Base-by-base conservation (phyloP, 1,140 invertebrate species). In the Aphelinus certus region DNA sequence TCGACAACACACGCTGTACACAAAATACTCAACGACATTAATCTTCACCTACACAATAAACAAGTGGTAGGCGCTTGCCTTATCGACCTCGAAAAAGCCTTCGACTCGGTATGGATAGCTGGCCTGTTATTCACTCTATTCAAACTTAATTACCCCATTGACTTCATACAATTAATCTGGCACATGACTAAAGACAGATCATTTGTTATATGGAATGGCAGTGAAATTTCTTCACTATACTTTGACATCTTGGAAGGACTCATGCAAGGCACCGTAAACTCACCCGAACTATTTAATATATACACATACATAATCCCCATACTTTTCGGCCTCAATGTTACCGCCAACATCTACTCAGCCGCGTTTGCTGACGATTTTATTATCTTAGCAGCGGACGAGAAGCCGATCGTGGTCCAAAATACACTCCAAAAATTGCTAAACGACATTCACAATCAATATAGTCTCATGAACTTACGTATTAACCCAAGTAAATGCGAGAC, bases 321-420 rank as follows among this genome's bases (percentile, higher is more conserved):
- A 7, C 48, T 71, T 6, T 56, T 47, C 9, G 45, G 55, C 10
- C 43, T 57, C 2, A 68, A 68, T 45, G 10, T 0, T 6, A n/a
- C 26, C n/a, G 3, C 49, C 1, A 71, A 58, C 45, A n/a, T n/a
- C n/a, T n/a, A n/a, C n/a, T n/a, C n/a, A n/a, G n/a, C n/a, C n/a
- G n/a, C n/a, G n/a, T n/a, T 78, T 42, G 78, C 78, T 0, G 77
- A 78, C 55, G 73, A 81, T 43, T 55, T 76, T 0, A 67, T 78
- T 1, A 43, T 76, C 0, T 69, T 73, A 45, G 7, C 6, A 1
- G 65, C 46, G 4, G 67, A 65, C 7, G 69, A 68, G 0, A 72
- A 75, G 42, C 5, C 62, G 66, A 47, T 55, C 53, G 51, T 73
- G 69, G 60, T 49, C 10, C 58, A 60, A 60, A 7, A 65, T 7